Evolutionary conservation across 2,113 vertebrate genomes (phyloP).

Genomic region (Glaucidium brasilianum): DNA sequence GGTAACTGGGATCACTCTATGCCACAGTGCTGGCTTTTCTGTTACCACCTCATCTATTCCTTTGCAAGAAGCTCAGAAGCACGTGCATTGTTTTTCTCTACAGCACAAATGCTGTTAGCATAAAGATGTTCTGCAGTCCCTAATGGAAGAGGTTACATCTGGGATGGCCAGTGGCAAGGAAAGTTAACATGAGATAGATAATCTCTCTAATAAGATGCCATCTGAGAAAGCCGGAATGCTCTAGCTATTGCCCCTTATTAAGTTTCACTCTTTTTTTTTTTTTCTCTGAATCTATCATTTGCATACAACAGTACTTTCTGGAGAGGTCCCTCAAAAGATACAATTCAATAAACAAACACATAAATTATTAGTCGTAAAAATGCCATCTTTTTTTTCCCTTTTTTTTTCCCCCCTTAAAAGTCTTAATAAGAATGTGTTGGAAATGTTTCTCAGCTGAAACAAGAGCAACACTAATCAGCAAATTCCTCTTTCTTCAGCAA

Average conservation of each 20-base stretch:
- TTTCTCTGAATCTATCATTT: not conserved
- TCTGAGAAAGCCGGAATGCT: not conserved
- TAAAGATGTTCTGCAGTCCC: not conserved
- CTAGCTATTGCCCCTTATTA: not conserved
- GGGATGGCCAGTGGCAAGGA: not conserved
- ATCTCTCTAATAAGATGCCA: not conserved
- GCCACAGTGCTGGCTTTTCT: not conserved
- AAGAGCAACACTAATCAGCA: conserved; percentile 4
- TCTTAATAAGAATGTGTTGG: not conserved
- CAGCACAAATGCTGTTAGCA: not conserved
- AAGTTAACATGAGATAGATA: not conserved
- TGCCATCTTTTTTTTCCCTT: not conserved
- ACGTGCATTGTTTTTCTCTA: not conserved
- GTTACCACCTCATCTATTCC: not conserved
- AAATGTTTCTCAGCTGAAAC: conserved; percentile 9
- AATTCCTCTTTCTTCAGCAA: conserved; percentile 27
- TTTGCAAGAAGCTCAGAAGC: not conserved
- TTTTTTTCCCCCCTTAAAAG: not conserved
- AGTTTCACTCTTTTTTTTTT: not conserved
- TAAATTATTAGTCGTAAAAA: not conserved
- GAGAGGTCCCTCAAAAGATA: not conserved
- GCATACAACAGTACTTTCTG: not conserved
- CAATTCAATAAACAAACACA: conserved; percentile 21
- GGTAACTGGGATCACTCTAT: not conserved
- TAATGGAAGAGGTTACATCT: not conserved